Evolutionary conservation across 2,113 vertebrate species (phyloP).

Genomic region (Fregata magnificens): DNA sequence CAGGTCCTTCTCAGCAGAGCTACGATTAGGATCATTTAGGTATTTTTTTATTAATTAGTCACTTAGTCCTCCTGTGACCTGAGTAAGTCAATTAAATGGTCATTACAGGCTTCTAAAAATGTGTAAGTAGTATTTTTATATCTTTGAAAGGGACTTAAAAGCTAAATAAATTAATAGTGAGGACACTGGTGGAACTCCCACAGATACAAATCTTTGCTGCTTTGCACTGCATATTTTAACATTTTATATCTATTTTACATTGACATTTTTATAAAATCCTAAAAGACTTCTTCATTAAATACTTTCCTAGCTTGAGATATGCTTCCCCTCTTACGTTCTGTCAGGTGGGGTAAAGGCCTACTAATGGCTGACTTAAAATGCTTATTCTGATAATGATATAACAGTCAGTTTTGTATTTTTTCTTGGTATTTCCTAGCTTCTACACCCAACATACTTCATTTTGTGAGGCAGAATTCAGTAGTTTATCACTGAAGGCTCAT

Average conservation of each 20-base stretch:
- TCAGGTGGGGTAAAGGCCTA: neutral
- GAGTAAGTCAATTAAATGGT: neutral
- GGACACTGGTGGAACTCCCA: neutral
- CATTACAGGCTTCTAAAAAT: neutral
- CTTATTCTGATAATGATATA: neutral
- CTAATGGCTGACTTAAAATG: neutral
- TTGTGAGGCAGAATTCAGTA: neutral
- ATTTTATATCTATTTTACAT: neutral
- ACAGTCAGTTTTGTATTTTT: neutral
- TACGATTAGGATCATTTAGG: neutral
- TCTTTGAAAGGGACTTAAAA: neutral
- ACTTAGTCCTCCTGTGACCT: neutral
- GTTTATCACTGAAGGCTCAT: fast-evolving
- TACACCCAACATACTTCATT: fast-evolving
- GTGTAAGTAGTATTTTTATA: neutral
- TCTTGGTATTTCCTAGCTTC: neutral
- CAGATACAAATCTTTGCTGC: neutral
- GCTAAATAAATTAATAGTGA: neutral
- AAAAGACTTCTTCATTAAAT: neutral
- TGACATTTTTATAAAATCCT: neutral
- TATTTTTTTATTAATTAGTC: neutral
- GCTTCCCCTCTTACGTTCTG: neutral
- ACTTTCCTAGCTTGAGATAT: neutral
- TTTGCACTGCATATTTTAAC: neutral
- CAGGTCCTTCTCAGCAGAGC: too few species aligned